These are phyloP conservation scores for Terebella lapidaria DNA, from an alignment of 2,888 invertebrate genomes.

Conservation along the genomic window DNA sequence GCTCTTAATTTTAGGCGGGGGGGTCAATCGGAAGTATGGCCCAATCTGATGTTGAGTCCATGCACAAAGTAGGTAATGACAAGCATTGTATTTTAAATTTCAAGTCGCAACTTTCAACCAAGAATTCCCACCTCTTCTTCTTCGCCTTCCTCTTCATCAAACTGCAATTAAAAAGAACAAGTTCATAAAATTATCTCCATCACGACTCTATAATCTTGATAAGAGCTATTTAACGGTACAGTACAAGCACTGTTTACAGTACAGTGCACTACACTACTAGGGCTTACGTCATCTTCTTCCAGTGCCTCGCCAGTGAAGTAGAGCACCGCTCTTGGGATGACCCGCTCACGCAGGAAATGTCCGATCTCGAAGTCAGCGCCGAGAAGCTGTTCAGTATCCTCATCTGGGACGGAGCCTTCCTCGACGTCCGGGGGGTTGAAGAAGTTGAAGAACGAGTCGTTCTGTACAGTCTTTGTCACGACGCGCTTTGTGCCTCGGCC, in stretches of 20 bases:
- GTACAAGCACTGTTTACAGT: not conserved
- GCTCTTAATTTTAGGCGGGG: too few species aligned
- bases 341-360: slow-evolving; percentile 92
- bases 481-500: slow-evolving; percentile 86
- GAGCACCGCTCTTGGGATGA: slow-evolving; percentile 93
- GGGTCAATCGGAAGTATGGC: too few species aligned
- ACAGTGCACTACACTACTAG: not conserved
- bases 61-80: too few species aligned
- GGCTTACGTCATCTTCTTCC: slow-evolving; percentile 40
- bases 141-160: slow-evolving; percentile 22
- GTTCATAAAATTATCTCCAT: not conserved
- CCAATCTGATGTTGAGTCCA: too few species aligned
- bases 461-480: slow-evolving; percentile 91
- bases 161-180: slow-evolving; percentile 11
- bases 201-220: not conserved
- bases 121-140: slow-evolving; percentile 16
- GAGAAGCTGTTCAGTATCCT: slow-evolving; percentile 79
- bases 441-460: slow-evolving; percentile 99
- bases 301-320: slow-evolving; percentile 83
- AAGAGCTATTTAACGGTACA: not conserved
- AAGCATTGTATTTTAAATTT: too few species aligned
- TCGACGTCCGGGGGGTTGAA: slow-evolving; percentile 75
- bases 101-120: not conserved
- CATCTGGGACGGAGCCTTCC: slow-evolving; percentile 45
- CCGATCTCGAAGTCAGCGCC: slow-evolving; percentile 97